Percentiles rank a stretch among this genome's conserved stretches.
Evolutionary conservation across 1,140 invertebrate species (phyloP).

Genomic region (Conus betulinus): DNA sequence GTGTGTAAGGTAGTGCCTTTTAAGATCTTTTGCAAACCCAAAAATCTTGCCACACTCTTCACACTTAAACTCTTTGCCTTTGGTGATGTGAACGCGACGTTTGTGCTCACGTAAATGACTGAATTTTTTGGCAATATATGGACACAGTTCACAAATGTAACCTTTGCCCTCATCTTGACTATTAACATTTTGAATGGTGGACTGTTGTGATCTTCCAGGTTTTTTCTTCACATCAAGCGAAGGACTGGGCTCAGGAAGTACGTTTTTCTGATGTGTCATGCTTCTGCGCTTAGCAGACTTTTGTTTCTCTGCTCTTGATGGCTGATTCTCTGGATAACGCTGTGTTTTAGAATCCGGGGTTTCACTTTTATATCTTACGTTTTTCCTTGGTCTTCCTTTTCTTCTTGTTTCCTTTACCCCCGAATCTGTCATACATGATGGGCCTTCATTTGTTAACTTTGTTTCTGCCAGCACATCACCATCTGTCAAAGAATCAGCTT

Average conservation of each 20-base stretch:
- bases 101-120: slow-evolving; percentile 43
- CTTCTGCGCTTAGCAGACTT: background rate
- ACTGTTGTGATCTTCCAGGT: background rate
- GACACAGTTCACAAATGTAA: slow-evolving; percentile 40
- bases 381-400: slow-evolving; percentile 33
- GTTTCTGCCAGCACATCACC: background rate
- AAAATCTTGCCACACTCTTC: slow-evolving; percentile 58
- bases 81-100: slow-evolving; percentile 48
- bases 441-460: background rate
- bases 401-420: background rate
- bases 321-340: background rate
- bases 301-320: background rate
- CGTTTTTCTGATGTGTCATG: background rate
- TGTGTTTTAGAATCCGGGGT: background rate
- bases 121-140: slow-evolving; percentile 37
- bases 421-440: background rate
- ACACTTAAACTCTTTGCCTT: slow-evolving; percentile 53
- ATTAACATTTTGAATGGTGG: background rate
- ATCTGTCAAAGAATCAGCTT: background rate
- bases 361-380: background rate
- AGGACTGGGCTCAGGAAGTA: background rate
- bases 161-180: slow-evolving; percentile 15
- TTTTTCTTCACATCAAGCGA: background rate
- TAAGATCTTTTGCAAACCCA: slow-evolving; percentile 60
- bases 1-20: slow-evolving; percentile 55